phyloP scores from a whole-genome alignment of 2,113 vertebrate genomes.

The Odocoileus hemionus region DNA sequence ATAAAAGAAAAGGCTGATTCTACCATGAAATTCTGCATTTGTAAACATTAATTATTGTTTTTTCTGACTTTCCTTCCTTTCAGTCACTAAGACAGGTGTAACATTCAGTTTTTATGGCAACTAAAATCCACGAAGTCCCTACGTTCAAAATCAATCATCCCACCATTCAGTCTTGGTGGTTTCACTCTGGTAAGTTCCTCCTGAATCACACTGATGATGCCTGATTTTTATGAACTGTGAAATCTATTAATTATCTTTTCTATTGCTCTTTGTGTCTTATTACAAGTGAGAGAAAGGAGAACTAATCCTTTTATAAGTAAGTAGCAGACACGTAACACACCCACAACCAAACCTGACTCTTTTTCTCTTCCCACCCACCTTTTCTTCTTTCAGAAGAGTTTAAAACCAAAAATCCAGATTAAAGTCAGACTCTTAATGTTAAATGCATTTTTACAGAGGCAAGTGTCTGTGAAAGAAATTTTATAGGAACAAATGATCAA shows the following conservation, averaged over 20 bases:
- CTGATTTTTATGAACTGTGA: neutral
- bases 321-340: neutral
- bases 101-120: neutral
- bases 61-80: neutral
- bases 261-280: neutral
- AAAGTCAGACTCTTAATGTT: constrained; percentile 24
- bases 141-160: neutral
- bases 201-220: neutral
- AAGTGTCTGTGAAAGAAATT: constrained; percentile 27
- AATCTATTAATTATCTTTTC: constrained; percentile 31
- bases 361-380: neutral
- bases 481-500: constrained; percentile 2
- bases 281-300: neutral
- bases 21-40: neutral
- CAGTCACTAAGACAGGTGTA: neutral
- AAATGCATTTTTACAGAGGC: constrained; percentile 34
- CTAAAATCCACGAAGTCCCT: neutral
- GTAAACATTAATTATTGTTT: neutral
- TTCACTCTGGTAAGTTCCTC: neutral
- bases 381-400: neutral
- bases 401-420: constrained; percentile 22
- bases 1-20: neutral
- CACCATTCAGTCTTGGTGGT: neutral
- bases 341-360: neutral
- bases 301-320: neutral